Conservation (phyloP, 2,797 vertebrate genomes). For the Carapus acus region DNA sequence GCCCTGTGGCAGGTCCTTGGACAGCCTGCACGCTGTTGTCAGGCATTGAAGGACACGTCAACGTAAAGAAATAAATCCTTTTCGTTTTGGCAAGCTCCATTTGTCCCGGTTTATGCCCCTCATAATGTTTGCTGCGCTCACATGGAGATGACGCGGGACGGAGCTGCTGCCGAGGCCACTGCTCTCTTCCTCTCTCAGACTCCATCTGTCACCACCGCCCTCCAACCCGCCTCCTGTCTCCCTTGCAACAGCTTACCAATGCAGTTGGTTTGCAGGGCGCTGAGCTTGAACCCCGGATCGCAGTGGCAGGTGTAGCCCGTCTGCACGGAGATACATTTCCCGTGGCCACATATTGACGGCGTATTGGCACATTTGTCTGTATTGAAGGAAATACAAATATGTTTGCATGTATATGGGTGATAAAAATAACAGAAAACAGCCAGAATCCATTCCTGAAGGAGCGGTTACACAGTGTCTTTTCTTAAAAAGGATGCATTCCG, state of each 20-base stretch:
- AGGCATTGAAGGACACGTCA: constrained; percentile 55
- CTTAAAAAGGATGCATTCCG: constrained; percentile 31
- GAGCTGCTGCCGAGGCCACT: constrained; percentile 9
- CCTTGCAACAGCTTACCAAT: constrained; percentile 67
- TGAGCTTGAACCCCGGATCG: constrained; percentile 77
- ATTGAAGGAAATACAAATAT: constrained; percentile 53
- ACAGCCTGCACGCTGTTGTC: constrained; percentile 48
- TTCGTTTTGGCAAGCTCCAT: constrained; percentile 45
- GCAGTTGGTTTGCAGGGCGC: constrained; percentile 77
- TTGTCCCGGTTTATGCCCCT: constrained; percentile 42
- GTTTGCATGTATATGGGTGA: constrained; percentile 18
- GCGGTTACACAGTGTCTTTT: constrained; percentile 29
- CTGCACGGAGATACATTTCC: constrained; percentile 76
- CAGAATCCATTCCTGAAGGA: constrained; percentile 18
- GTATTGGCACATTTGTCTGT: constrained; percentile 70
- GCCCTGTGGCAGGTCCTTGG: constrained; percentile 56
- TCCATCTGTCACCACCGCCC: constrained; percentile 7
- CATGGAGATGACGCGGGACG: constrained; percentile 39
- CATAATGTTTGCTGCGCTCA: constrained; percentile 31
- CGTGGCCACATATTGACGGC: constrained; percentile 78
- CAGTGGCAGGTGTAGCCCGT: constrained; percentile 83
- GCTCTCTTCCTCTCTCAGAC: constrained; percentile 7
- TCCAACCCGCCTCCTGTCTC: constrained; percentile 7
- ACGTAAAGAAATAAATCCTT: constrained; percentile 51
- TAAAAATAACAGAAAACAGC: constrained; percentile 13